A percentile compares a stretch with the other conserved stretches of the same genome.
These are phyloP conservation scores for Drosophila ercepeae DNA, from an alignment of 1,140 invertebrate genomes.

Conservation along the genomic window DNA sequence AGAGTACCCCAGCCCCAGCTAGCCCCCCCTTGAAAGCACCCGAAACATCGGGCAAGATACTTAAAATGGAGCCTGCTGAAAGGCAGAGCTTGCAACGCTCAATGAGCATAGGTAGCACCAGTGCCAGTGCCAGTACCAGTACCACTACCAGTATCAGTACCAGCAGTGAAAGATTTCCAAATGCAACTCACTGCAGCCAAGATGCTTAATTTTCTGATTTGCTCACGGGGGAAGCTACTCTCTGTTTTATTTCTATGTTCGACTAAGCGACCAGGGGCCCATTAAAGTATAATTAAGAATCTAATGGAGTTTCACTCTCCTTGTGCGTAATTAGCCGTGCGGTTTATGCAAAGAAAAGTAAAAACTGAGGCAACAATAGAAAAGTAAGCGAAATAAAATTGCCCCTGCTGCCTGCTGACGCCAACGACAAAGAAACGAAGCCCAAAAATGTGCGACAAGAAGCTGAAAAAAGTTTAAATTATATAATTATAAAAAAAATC, in stretches of 20 bases:
- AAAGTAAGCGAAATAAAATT: slow-evolving; percentile 38
- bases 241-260: slow-evolving; percentile 6
- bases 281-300: slow-evolving; percentile 82
- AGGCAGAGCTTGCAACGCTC: slow-evolving; percentile 65
- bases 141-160: background rate
- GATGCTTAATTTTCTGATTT: slow-evolving; percentile 23
- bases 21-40: slow-evolving; percentile 29
- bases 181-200: slow-evolving; percentile 25
- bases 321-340: slow-evolving; percentile 67
- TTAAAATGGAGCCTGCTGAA: slow-evolving; percentile 51
- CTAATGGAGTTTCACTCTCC: slow-evolving; percentile 70
- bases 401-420: slow-evolving; percentile 9
- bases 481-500: slow-evolving; percentile 81
- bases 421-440: slow-evolving; percentile 50
- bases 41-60: slow-evolving; percentile 34
- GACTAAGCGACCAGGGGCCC: slow-evolving; percentile 11
- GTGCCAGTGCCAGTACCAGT: background rate
- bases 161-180: slow-evolving; percentile 50
- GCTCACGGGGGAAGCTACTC: slow-evolving; percentile 9
- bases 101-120: slow-evolving; percentile 41
- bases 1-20: slow-evolving; percentile 21
- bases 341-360: slow-evolving; percentile 78
- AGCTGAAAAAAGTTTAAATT: slow-evolving; percentile 67
- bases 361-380: slow-evolving; percentile 58
- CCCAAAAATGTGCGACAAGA: slow-evolving; percentile 40